Evolutionary conservation across 1,140 invertebrate genomes (phyloP), one percentile per base, ranked within the genome.

Genomic region (Stegodyphus mimosarum): DNA sequence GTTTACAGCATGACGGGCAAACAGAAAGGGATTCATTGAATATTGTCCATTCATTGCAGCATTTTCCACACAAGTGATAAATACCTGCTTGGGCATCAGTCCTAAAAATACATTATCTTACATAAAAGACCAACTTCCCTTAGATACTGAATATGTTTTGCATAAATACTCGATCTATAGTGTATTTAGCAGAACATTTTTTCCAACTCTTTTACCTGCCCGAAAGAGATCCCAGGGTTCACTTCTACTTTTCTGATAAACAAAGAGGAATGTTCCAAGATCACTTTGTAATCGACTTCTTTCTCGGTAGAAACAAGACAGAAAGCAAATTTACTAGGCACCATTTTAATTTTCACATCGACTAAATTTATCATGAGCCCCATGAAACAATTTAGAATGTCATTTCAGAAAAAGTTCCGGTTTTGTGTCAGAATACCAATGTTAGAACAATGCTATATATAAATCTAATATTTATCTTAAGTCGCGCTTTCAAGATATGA

Each of bases 51-150:
- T n/a, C n/a, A n/a, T n/a, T n/a, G 69, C 48, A 6, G 51, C 13
- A 18, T 67, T 50, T 49, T 76, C 60, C 10, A 75, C 5, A 11
- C 70, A 74, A 5, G 48, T 52, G 33, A 81, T 51, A 13, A 74
- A 7, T n/a, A 75, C 50, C 51, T 64, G 3, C 13, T 76, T 52
- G 6, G 71, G 78, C 11, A 75, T 51, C 5, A 49, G 6, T 63
- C 69, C 77, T 55, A 17, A 17, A 18, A 81, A 78, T 71, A 86
- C 15, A 72, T 77, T 78, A 11, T 86, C 78, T 75, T 75, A 15
- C 17, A 75, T 50, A 33, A 75, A 53, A 13, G 17, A 48, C n/a
- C 7, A 10, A 63, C 55, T 75, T 55, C 73, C 73, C 17, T 75
- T 18, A 6, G 73, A 60, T 15, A 75, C 18, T 6, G 50, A 75